Evolutionary conservation across 2,113 vertebrate species (phyloP), one percentile per base, ranked within the genome.

Genomic region (Ahaetulla prasina): DNA sequence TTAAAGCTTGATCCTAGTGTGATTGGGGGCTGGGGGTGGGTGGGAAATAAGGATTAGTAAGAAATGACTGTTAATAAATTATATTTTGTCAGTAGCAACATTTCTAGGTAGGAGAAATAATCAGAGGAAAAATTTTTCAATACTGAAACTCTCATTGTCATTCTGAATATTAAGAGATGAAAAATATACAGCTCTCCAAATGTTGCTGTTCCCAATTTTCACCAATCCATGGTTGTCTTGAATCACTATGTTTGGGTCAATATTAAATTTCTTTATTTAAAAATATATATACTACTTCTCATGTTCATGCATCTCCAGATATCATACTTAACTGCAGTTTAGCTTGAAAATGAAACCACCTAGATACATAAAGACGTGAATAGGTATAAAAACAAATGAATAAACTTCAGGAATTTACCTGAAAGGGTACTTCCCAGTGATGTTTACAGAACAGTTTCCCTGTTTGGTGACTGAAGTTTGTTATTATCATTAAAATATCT

Each of bases 261-360:
- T 80, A 68, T 91, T 22, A 20, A 39, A 20, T 80, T 8, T 0
- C 68, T 80, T 39, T 39, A 80, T 39, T 80, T 80, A 39, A 80
- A 80, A 80, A 39, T 80, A 20, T 80, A 80, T 22, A 39, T 22
- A 8, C 8, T 80, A 20, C 18, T 39, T 80, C 7, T 80, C 68
- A 39, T 39, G n/a, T 80, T 39, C 16, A 39, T 39, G 68, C n/a
- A 80, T 39, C 16, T 74, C 16, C 35, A 80, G 68, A 39, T 35
- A 80, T 39, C n/a, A 22, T 39, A 22, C 7, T 80, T 20, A 93
- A 93, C 93, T 89, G 8, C 89, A 53, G 8, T 87, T 50, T 50
- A 27, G 23, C 43, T 85, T 91, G 89, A 88, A 92, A 91, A 92
- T 84, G 30, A 84, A 57, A 89, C n/a, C 89, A 93, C 49, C 63